Evolutionary conservation across 2,113 vertebrate species (phyloP).

Genomic region (Grammomys dolichurus): DNA sequence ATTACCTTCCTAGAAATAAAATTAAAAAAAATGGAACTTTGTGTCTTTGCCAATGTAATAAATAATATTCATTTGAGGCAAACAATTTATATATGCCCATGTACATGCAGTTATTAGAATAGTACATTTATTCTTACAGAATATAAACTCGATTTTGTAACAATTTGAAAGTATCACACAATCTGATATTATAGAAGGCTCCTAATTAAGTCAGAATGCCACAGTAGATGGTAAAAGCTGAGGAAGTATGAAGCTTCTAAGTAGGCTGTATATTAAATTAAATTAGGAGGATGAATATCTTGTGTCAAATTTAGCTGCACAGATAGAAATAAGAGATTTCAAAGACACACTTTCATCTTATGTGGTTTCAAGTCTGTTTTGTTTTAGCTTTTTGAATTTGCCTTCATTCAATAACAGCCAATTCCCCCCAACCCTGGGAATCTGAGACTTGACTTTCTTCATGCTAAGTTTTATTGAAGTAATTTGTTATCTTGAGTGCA

Average conservation of each 20-base stretch:
- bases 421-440: background rate
- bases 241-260: constrained; percentile 59
- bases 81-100: background rate
- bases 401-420: constrained; percentile 9
- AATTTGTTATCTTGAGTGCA: constrained; percentile 51
- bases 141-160: constrained; percentile 40
- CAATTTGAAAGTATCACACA: constrained; percentile 28
- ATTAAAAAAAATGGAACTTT: background rate
- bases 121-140: constrained; percentile 21
- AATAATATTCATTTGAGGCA: background rate
- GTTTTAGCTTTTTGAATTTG: constrained; percentile 54
- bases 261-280: constrained; percentile 66
- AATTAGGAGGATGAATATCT: constrained; percentile 70
- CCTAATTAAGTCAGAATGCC: constrained; percentile 65
- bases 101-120: constrained; percentile 37
- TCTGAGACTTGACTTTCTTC: constrained; percentile 31
- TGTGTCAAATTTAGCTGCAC: constrained; percentile 58
- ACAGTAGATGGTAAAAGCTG: constrained; percentile 60
- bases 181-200: constrained; percentile 51
- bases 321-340: constrained; percentile 55
- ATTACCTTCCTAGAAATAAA: background rate
- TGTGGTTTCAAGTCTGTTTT: constrained; percentile 66
- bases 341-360: constrained; percentile 67
- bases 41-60: constrained; percentile 26
- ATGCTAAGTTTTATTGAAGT: constrained; percentile 47